Evolutionary conservation across 2,797 vertebrate species (phyloP).

Genomic region (Lemur catta): DNA sequence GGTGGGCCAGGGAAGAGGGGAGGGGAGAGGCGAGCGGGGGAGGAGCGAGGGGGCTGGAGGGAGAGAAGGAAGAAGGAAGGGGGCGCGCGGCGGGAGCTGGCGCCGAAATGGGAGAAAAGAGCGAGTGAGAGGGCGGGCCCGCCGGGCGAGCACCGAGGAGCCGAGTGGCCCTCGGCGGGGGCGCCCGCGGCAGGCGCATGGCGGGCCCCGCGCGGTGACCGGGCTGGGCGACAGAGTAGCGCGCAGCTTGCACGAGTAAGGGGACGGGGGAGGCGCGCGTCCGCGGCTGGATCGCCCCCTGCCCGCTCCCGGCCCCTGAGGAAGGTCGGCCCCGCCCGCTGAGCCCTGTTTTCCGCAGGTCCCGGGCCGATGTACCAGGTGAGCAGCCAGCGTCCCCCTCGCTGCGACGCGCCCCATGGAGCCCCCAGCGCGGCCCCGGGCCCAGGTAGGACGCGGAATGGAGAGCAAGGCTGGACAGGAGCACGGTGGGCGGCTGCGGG

Average conservation of each 20-base stretch:
- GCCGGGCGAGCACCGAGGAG: neutral
- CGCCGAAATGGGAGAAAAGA: constrained; percentile 32
- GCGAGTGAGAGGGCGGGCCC: constrained; percentile 44
- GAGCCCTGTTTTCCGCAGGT: constrained; percentile 72
- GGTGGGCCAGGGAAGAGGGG: constrained; percentile 32
- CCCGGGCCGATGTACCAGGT: constrained; percentile 90
- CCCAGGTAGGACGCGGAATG: constrained; percentile 69
- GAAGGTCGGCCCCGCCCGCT: constrained; percentile 6
- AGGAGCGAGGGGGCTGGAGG: constrained; percentile 74
- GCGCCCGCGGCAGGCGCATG: constrained; percentile 4
- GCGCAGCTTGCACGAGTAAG: constrained; percentile 5
- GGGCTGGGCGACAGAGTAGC: neutral
- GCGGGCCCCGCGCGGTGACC: constrained; percentile 1
- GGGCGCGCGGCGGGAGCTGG: constrained; percentile 60
- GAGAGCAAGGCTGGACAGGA: neutral
- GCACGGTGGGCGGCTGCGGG: neutral
- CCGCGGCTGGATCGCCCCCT: neutral
- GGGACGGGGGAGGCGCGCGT: neutral
- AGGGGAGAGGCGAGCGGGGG: neutral
- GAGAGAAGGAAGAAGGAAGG: constrained; percentile 59
- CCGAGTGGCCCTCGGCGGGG: neutral
- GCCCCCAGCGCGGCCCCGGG: constrained; percentile 70
- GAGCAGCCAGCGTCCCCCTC: constrained; percentile 82
- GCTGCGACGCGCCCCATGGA: constrained; percentile 85
- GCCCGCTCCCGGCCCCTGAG: neutral